phyloP scores from a whole-genome alignment of 2,888 invertebrate genomes.

The Pyrocoelia pectoralis region DNA sequence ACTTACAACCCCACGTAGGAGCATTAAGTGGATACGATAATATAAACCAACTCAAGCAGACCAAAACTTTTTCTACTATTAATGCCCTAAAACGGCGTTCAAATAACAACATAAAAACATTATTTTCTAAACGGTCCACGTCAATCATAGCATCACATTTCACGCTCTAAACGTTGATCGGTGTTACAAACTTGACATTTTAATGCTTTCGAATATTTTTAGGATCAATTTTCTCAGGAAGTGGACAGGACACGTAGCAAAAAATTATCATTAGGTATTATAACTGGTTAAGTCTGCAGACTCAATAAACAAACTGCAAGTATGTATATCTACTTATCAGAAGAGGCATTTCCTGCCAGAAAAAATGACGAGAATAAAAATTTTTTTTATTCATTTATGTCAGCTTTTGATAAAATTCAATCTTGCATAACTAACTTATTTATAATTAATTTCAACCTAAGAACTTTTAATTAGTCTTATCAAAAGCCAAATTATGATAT shows the following conservation, averaged over 20 bases:
- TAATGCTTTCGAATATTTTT: slow-evolving; percentile 1
- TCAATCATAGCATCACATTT: slow-evolving; percentile 15
- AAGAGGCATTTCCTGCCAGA: slow-evolving; percentile 45
- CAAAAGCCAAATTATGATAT: background rate
- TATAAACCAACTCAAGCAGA: slow-evolving; percentile 22
- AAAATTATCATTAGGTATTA: background rate
- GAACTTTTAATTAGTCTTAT: background rate
- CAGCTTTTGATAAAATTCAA: slow-evolving; percentile 2
- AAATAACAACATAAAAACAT: slow-evolving; percentile 5
- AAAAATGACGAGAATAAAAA: slow-evolving; percentile 41
- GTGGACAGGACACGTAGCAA: background rate
- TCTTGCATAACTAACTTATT: background rate
- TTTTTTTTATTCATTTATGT: slow-evolving; percentile 5
- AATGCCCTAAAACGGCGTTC: slow-evolving; percentile 11
- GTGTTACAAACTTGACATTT: slow-evolving; percentile 16
- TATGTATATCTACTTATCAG: slow-evolving; percentile 17
- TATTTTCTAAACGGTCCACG: slow-evolving; percentile 6
- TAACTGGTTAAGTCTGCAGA: background rate
- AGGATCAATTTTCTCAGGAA: background rate
- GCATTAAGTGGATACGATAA: slow-evolving; percentile 15
- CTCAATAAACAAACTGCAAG: slow-evolving; percentile 6
- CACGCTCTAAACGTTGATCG: background rate
- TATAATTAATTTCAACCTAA: slow-evolving; percentile 1
- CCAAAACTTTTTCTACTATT: background rate
- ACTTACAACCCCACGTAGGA: slow-evolving; percentile 14